A percentile compares a stretch with the other conserved stretches of the same genome.
Evolutionary conservation across 1,140 invertebrate genomes (phyloP).

Genomic region (Ceratina japonica): DNA sequence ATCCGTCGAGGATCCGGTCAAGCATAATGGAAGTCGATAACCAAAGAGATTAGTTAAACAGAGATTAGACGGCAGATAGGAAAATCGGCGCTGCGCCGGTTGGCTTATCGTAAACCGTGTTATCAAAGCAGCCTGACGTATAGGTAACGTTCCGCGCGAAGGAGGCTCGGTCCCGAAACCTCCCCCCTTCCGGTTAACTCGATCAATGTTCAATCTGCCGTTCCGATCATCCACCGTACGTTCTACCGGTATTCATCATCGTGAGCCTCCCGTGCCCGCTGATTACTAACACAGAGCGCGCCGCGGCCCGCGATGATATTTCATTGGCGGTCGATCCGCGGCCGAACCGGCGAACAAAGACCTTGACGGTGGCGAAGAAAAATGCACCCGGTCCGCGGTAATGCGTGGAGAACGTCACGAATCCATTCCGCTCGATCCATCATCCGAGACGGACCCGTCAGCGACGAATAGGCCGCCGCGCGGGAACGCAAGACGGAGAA

Average conservation of each 20-base stretch:
- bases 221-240: background rate
- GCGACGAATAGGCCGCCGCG: slow-evolving; percentile 30
- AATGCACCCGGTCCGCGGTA: slow-evolving; percentile 28
- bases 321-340: slow-evolving; percentile 15
- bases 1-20: slow-evolving; percentile 15
- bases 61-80: slow-evolving; percentile 47
- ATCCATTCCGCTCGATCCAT: slow-evolving; percentile 64
- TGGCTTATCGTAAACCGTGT: slow-evolving; percentile 35
- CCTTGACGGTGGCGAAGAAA: slow-evolving; percentile 37
- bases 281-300: background rate
- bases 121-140: slow-evolving; percentile 32
- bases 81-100: slow-evolving; percentile 31
- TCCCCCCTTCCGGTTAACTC: slow-evolving; percentile 2
- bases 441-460: slow-evolving; percentile 52
- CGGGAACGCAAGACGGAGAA: background rate
- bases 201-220: slow-evolving; percentile 49
- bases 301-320: slow-evolving; percentile 15
- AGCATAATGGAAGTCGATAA: slow-evolving; percentile 43
- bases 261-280: background rate
- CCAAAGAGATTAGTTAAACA: slow-evolving; percentile 42
- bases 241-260: slow-evolving; percentile 8
- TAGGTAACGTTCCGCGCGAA: slow-evolving; percentile 9
- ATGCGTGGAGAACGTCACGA: slow-evolving; percentile 62
- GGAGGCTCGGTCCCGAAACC: slow-evolving; percentile 4
- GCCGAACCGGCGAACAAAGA: slow-evolving; percentile 36